These are phyloP conservation scores for Seira sanloemensis DNA, from an alignment of 2,888 invertebrate genomes.

Conservation along the genomic window DNA sequence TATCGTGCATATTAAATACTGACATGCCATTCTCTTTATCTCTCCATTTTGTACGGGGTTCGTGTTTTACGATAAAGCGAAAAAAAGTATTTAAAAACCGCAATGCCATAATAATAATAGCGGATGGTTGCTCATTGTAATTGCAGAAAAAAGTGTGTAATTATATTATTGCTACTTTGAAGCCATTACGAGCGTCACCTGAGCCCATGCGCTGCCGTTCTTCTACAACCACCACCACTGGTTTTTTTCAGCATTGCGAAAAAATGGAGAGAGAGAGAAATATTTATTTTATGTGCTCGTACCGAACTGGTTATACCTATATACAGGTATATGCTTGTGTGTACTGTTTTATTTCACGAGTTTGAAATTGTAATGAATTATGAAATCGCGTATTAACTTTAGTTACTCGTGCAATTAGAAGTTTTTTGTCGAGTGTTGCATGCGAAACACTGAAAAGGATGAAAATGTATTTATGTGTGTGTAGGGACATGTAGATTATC, in stretches of 20 bases:
- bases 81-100: constrained; percentile 9
- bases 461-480: too few species aligned
- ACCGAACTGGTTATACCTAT: neutral
- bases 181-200: constrained; percentile 9
- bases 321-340: neutral
- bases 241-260: neutral
- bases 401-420: constrained; percentile 5
- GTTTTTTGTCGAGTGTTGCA: neutral
- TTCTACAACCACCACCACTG: neutral
- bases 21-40: constrained; percentile 19
- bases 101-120: constrained; percentile 1
- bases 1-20: constrained; percentile 33
- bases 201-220: neutral
- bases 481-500: neutral
- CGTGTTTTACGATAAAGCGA: neutral
- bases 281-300: neutral
- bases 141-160: constrained; percentile 33
- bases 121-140: constrained; percentile 6
- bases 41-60: neutral
- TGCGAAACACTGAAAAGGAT: neutral
- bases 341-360: constrained; percentile 12
- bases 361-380: constrained; percentile 7
- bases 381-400: neutral
- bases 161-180: constrained; percentile 11
- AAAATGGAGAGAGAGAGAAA: too few species aligned